phyloP scores from a whole-genome alignment of 2,888 invertebrate species.

The Orchesella flavescens region DNA sequence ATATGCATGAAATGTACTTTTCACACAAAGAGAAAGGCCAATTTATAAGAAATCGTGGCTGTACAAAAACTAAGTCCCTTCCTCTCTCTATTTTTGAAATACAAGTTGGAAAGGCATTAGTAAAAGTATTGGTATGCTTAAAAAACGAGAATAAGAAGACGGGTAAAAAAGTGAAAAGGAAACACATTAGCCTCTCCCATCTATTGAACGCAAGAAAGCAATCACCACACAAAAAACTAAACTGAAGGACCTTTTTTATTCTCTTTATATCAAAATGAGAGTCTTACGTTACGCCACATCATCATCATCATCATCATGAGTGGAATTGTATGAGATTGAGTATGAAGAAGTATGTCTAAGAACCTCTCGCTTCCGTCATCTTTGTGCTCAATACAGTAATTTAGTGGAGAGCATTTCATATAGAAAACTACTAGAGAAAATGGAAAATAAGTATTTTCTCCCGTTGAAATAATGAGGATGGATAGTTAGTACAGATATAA shows the following conservation, averaged over 20 bases:
- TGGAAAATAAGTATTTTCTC: background rate
- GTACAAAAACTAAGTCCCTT: background rate
- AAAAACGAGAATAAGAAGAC: background rate
- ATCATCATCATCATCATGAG: constrained; percentile 6
- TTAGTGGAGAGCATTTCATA: background rate
- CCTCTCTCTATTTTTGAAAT: background rate
- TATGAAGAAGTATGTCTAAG: too few species aligned
- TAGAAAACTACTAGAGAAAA: background rate
- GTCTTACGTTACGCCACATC: background rate
- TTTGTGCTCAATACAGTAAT: background rate
- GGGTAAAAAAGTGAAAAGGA: constrained; percentile 2
- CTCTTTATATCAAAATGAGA: too few species aligned
- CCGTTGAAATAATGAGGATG: background rate
- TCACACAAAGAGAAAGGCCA: background rate
- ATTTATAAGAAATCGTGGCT: background rate
- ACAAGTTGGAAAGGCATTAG: background rate
- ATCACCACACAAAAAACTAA: constrained; percentile 20
- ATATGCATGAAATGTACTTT: background rate
- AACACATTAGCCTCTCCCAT: constrained; percentile 28
- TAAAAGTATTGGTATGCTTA: background rate
- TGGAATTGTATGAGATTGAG: background rate
- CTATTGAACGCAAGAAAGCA: constrained; percentile 35
- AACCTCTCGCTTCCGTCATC: too few species aligned
- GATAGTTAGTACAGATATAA: background rate
- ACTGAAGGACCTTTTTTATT: too few species aligned